A percentile compares a stretch with the other conserved stretches of the same genome.
Conservation (phyloP, 2,888 invertebrate species). For the Lydus trimaculatus region DNA sequence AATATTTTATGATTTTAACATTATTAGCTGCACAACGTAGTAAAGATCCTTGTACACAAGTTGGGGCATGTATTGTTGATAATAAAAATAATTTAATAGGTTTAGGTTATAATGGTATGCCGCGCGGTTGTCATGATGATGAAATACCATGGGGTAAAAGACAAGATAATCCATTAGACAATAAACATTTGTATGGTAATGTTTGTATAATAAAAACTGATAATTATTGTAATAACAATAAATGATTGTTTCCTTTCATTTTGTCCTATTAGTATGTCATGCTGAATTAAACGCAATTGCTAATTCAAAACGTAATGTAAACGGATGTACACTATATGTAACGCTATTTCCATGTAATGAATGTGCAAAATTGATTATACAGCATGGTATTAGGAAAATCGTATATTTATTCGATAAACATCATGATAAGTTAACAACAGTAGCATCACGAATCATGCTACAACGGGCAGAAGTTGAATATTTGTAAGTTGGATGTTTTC, state of each 20-base stretch:
- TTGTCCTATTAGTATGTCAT: no score
- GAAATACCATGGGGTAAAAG: slow-evolving; percentile 89
- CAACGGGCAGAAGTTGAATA: slow-evolving; percentile 77
- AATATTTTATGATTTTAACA: slow-evolving; percentile 96
- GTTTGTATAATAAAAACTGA: slow-evolving; percentile 2
- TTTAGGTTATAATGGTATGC: slow-evolving; percentile 98
- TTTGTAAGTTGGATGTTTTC: slow-evolving; percentile 63
- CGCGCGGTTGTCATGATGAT: slow-evolving; percentile 87
- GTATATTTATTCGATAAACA: slow-evolving; percentile 84
- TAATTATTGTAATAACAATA: background rate
- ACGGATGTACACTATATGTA: slow-evolving; percentile 64
- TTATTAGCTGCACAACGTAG: slow-evolving; percentile 85
- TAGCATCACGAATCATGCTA: slow-evolving; percentile 84
- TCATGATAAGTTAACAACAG: slow-evolving; percentile 69
- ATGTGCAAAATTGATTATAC: slow-evolving; percentile 96
- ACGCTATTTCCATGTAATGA: slow-evolving; percentile 96
- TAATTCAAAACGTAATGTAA: slow-evolving; percentile 71
- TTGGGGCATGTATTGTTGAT: slow-evolving; percentile 79
- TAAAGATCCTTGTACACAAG: slow-evolving; percentile 69
- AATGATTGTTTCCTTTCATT: no score
- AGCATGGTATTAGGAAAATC: slow-evolving; percentile 84
- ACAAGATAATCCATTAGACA: slow-evolving; percentile 67
- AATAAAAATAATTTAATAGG: slow-evolving; percentile 87
- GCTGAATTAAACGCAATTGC: slow-evolving; percentile 80
- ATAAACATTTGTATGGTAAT: slow-evolving; percentile 87